A percentile compares a stretch with the other conserved stretches of the same genome.
phyloP scores from a whole-genome alignment of 2,888 invertebrate species.

The Cheilosia vulpina region DNA sequence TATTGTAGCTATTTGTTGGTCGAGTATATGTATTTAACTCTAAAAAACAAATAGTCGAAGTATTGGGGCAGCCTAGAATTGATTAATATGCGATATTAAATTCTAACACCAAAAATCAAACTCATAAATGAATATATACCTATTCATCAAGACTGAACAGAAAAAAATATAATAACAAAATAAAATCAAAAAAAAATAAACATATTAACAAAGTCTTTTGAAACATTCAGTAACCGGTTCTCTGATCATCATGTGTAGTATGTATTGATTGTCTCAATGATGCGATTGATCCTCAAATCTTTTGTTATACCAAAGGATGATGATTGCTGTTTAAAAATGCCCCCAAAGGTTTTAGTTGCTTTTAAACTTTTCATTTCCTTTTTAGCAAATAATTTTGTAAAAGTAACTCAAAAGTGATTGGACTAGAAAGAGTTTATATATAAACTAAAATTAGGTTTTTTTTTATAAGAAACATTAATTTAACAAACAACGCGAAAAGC shows the following conservation, averaged over 20 bases:
- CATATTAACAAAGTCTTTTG: conserved; percentile 17
- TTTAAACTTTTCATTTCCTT: conserved; percentile 56
- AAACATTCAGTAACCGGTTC: conserved; percentile 26
- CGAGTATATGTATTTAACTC: no score
- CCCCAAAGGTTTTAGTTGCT: conserved; percentile 67
- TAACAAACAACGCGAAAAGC: conserved; percentile 67
- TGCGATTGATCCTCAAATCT: conserved; percentile 62
- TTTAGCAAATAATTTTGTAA: conserved; percentile 60
- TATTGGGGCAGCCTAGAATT: no score
- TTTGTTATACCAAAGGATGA: conserved; percentile 71
- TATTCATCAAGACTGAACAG: background rate
- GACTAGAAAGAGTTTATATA: conserved; percentile 40
- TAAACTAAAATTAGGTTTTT: background rate
- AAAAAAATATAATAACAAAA: background rate
- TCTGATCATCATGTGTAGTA: conserved; percentile 36
- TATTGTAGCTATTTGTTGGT: no score
- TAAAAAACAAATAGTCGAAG: no score
- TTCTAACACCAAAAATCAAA: no score
- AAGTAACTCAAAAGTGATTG: conserved; percentile 31
- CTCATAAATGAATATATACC: no score
- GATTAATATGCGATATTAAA: no score
- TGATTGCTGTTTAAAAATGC: conserved; percentile 69
- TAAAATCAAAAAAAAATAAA: background rate
- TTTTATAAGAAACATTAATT: conserved; percentile 36
- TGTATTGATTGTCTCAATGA: conserved; percentile 34